Percentiles rank a stretch among this genome's conserved stretches.
phyloP scores from a whole-genome alignment of 2,888 invertebrate genomes.

The Parnassius apollo region DNA sequence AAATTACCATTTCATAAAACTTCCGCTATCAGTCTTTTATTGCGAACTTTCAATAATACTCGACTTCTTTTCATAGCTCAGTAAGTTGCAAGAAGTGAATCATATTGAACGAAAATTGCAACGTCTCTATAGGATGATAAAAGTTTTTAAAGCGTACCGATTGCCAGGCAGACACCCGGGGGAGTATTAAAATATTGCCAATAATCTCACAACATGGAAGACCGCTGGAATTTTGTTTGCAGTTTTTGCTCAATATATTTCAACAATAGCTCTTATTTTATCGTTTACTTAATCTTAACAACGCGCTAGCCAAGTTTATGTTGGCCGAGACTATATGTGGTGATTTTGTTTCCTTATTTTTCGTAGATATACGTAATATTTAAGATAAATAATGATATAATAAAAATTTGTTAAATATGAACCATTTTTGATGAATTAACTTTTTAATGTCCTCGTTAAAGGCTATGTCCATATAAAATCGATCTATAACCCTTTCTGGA shows the following conservation, averaged over 20 bases:
- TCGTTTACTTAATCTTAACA: constrained; percentile 6
- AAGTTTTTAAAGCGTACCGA: constrained; percentile 16
- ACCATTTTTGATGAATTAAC: too few species aligned
- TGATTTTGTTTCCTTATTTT: not conserved
- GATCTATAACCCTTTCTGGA: too few species aligned
- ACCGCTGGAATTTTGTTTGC: not conserved
- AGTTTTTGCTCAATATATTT: constrained; percentile 1
- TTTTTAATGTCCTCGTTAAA: too few species aligned
- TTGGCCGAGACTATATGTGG: not conserved
- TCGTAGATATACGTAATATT: too few species aligned
- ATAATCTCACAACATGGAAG: constrained; percentile 16
- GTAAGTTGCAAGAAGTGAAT: constrained; percentile 22
- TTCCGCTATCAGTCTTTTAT: constrained; percentile 17
- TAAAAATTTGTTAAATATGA: too few species aligned
- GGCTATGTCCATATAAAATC: too few species aligned
- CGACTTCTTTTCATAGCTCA: constrained; percentile 10
- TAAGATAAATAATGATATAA: too few species aligned
- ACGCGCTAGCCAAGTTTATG: not conserved
- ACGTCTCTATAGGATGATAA: constrained; percentile 16
- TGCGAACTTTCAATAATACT: constrained; percentile 22
- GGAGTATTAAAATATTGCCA: constrained; percentile 18
- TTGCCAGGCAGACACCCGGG: constrained; percentile 16
- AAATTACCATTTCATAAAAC: constrained; percentile 23
- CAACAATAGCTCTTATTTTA: not conserved
- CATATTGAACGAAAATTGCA: constrained; percentile 17